Conservation (phyloP, 2,797 vertebrate species). For the Eulemur coronatus region DNA sequence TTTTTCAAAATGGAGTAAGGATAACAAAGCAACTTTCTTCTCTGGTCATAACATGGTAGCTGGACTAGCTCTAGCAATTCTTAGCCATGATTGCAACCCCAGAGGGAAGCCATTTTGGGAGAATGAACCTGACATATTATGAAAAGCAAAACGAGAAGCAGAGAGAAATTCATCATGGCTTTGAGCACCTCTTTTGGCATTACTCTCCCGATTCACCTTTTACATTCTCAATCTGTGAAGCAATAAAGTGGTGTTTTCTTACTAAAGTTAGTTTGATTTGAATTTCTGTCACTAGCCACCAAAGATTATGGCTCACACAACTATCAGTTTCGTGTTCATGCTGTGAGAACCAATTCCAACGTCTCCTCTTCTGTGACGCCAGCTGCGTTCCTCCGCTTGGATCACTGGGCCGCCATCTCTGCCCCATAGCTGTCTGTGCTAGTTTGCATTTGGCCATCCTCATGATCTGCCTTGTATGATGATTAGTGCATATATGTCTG, state of each 20-base stretch:
- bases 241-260: neutral
- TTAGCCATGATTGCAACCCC: neutral
- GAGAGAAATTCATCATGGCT: neutral
- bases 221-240: neutral
- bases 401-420: neutral
- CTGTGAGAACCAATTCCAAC: neutral
- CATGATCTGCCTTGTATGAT: neutral
- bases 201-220: neutral
- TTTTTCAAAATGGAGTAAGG: neutral
- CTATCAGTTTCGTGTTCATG: neutral
- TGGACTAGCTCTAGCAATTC: neutral
- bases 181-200: neutral
- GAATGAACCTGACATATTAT: neutral
- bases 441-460: neutral
- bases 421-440: neutral
- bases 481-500: neutral
- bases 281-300: neutral
- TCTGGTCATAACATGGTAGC: neutral
- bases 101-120: neutral
- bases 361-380: neutral
- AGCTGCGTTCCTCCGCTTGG: neutral
- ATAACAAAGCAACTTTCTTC: neutral
- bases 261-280: neutral
- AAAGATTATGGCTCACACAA: neutral
- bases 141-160: neutral